Conservation (phyloP, 2,113 vertebrate species). For the Pristiophorus japonicus region DNA sequence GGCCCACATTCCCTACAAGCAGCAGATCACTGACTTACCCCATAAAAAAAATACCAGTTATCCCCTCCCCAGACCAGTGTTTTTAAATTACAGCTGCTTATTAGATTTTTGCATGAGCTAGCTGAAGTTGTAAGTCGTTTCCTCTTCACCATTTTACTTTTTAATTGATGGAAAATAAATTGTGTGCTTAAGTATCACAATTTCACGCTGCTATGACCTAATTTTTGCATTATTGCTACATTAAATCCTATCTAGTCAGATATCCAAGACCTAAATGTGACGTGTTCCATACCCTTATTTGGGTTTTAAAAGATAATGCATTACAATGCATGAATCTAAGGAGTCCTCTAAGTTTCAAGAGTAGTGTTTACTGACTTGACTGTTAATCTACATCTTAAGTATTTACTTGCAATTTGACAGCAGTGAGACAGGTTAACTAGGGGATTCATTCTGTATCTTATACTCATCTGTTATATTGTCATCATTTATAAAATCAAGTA, state of each 20-base stretch:
- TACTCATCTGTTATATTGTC: not conserved
- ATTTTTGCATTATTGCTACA: not conserved
- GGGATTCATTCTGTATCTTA: not conserved
- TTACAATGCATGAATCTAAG: not conserved
- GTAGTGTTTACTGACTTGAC: not conserved
- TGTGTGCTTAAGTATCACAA: not conserved
- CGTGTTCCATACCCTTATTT: not conserved
- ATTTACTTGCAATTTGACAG: not conserved
- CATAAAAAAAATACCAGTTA: no score
- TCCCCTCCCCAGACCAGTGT: not conserved
- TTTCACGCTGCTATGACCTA: not conserved
- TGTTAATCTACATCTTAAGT: not conserved
- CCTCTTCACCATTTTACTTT: not conserved
- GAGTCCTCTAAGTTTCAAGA: not conserved
- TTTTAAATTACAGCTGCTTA: not conserved
- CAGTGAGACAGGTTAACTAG: not conserved
- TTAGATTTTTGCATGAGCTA: not conserved
- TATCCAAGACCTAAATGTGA: no score
- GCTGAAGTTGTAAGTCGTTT: not conserved
- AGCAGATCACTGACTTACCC: no score
- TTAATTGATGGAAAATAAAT: not conserved
- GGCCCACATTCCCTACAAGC: no score
- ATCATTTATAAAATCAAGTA: not conserved
- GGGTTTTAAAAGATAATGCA: not conserved
- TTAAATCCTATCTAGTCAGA: not conserved